Base-by-base conservation (phyloP, 2,888 invertebrate genomes). In the Cantharis flavilabris region DNA sequence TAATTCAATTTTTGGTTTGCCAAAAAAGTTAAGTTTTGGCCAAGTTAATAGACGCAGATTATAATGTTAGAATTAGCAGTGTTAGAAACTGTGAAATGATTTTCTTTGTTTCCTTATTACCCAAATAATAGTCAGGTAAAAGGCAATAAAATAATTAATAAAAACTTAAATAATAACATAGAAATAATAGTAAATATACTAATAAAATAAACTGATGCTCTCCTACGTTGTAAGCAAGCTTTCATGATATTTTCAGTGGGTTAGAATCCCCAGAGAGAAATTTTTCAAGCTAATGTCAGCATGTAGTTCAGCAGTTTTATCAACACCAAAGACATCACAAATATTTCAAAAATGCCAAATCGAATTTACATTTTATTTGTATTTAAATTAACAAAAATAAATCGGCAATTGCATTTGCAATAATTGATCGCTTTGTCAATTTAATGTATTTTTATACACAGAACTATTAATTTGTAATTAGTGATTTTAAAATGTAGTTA, bases 381-480 rank as follows among this genome's bases (percentile, higher is more conserved):
- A 49, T 49, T 49, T n/a, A 49, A 49, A 49, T 33, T 49, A 49
- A 49, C 49, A n/a, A 49, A n/a, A 49, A 49, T 4, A 49, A 49
- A 49, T 7, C 49, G 33, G 1, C 33, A 33, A 33, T 33, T 33
- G 13, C 13, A 33, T 33, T 33, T 33, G 1, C 13, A 30, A 33
- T 33, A 33, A 33, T 13, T 33, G 33, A 13, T 33, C 33, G 13
- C n/a, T 33, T 11, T 13, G n/a, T 49, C n/a, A n/a, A 49, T n/a
- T 49, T 49, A 13, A 5, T 0, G n/a, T 49, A n/a, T 16, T 65
- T 67, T 72, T 72, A 67, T 67, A 20, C 67, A 30, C 49, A 9
- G 11, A 67, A 20, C 28, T 65, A 72, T 72, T 62, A 67, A 67
- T 72, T 72, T 72, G 67, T 72, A 72, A 72, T 72, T 72, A 72